Base-by-base conservation (phyloP, 2,113 vertebrate species). In the Scolopax mira region DNA sequence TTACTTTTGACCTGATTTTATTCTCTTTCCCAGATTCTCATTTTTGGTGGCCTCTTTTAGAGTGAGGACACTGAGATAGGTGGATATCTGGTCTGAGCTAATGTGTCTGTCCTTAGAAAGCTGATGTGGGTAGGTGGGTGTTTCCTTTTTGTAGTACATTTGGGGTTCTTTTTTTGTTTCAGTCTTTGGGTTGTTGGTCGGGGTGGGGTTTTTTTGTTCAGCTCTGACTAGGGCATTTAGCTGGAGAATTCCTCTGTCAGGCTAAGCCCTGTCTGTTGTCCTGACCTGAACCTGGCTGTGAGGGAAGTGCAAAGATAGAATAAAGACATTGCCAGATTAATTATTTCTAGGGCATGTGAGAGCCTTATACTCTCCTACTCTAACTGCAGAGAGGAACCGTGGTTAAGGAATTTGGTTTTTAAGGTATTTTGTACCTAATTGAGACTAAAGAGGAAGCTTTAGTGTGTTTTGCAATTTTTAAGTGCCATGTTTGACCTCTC, bases 201-300 rank as follows among this genome's bases (percentile, higher is more conserved):
- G 49, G 30, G 2, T 5, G 31, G 25, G 18, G 6, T 24, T 25
- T 28, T 42, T 39, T 25, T 6, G 19, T 79, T 95, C 41, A 35
- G 41, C 24, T 44, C 31, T 73, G 55, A 65, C 37, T 80, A 81
- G 35, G 37, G 13, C 48, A 87, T 24, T 83, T 69, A 86, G 28
- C 75, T 54, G 61, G 61, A 93, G 88, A 89, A 89, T 67, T 88
- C 88, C 25, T 71, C 33, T 55, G 6, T 74, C 52, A 69, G 44
- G 41, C 57, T 96, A 94, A 96, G 83, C 88, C 28, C n/a, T 83
- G 69, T 90, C 90, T 82, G 72, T 84, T 94, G 92, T 83, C 92
- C 94, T 10, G 31, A 54, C 48, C 83, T 96, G 95, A 95, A 90
- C 90, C 52, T 81, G 65, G 41, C 48, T 67, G 22, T 42, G 46